Evolutionary conservation across 2,113 vertebrate species (phyloP).

Genomic region (Cebus imitator): DNA sequence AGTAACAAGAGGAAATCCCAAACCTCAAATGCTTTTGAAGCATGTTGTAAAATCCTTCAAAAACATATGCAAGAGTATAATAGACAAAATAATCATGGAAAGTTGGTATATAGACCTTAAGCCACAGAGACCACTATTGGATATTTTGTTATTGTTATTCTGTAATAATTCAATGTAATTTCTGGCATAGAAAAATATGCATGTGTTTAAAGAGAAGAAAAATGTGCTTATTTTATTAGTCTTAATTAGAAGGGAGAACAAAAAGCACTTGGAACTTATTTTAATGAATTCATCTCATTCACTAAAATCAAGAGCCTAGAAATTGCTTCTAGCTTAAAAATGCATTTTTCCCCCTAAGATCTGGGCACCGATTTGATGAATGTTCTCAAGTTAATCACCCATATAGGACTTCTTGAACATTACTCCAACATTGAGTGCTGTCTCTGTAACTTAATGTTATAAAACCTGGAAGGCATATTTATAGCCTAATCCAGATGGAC

Average conservation of each 20-base stretch:
- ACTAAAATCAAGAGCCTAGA: constrained; percentile 27
- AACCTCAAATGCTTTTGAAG: constrained; percentile 69
- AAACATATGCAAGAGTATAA: constrained; percentile 37
- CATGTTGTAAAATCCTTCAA: constrained; percentile 61
- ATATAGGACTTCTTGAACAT: constrained; percentile 60
- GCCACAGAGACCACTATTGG: background rate
- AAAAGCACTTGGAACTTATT: constrained; percentile 29
- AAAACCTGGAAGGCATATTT: constrained; percentile 77
- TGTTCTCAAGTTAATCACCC: constrained; percentile 71
- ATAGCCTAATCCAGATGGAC: constrained; percentile 63
- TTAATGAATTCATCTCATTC: constrained; percentile 60
- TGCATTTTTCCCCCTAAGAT: constrained; percentile 26
- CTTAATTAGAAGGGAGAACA: constrained; percentile 42
- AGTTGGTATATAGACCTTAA: background rate
- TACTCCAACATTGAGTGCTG: constrained; percentile 51
- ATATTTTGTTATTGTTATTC: constrained; percentile 41
- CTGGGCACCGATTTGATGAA: constrained; percentile 45
- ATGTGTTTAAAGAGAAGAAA: constrained; percentile 42
- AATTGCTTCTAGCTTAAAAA: constrained; percentile 63
- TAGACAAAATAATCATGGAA: constrained; percentile 53
- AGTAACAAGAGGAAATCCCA: constrained; percentile 55
- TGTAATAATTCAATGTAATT: constrained; percentile 39
- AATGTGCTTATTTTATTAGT: constrained; percentile 50
- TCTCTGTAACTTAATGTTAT: constrained; percentile 55
- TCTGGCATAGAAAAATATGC: constrained; percentile 33